These are phyloP conservation scores for Plecturocebus donacophilus DNA, from an alignment of 2,113 vertebrate genomes.

Conservation along the genomic window DNA sequence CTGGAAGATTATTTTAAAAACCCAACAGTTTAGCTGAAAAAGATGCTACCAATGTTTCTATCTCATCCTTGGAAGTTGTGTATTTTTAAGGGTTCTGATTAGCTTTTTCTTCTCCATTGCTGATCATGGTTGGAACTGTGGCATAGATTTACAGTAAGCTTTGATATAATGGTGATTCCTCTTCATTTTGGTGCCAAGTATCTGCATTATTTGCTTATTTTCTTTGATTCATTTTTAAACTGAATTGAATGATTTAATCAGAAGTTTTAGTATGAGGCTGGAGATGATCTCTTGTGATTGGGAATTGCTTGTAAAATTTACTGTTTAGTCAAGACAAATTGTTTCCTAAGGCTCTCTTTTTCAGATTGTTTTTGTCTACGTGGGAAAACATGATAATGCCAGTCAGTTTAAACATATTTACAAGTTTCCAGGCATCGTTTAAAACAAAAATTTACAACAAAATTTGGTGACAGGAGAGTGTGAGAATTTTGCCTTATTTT, in stretches of 20 bases:
- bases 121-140: not conserved
- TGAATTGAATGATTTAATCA: not conserved
- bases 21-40: not conserved
- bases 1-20: not conserved
- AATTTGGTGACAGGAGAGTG: not conserved
- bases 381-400: not conserved
- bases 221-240: slow-evolving; percentile 7
- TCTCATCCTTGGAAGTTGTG: not conserved
- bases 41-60: not conserved
- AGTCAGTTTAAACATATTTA: not conserved
- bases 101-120: not conserved
- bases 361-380: not conserved
- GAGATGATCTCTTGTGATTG: slow-evolving; percentile 20
- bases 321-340: slow-evolving; percentile 31
- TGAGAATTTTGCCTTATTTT: slow-evolving; percentile 40
- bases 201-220: not conserved
- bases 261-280: slow-evolving; percentile 40
- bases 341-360: slow-evolving; percentile 36
- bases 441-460: slow-evolving; percentile 33
- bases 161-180: not conserved
- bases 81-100: not conserved
- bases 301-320: slow-evolving; percentile 26
- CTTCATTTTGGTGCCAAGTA: not conserved
- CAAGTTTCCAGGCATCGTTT: not conserved
- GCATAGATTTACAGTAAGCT: not conserved